Evolutionary conservation across 2,113 vertebrate genomes (phyloP), one percentile per base, ranked within the genome.

Genomic region (Bos indicus): DNA sequence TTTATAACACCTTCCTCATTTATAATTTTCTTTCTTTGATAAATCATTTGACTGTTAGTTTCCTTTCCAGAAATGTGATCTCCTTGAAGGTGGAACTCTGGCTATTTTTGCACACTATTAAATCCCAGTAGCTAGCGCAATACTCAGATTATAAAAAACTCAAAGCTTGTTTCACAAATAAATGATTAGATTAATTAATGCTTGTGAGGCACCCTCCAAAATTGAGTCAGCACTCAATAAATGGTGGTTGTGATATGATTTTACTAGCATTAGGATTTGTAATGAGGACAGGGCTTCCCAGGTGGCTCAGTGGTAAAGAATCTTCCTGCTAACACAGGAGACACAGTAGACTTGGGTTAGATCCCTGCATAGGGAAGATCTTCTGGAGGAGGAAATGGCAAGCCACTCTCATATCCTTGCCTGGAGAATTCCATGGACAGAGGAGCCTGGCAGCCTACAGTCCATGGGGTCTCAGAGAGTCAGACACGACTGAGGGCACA

Each of bases 181-280:
- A 80, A 77, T 87, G 36, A 82, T 54, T 94, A 82, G 43, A 82
- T 54, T 95, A 82, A 89, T 67, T 54, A 92, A 46, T 87, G 46
- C 67, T 93, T 91, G 23, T 84, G 62, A 95, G 82, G 60, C 2
- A 57, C 23, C 33, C 30, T 64, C 26, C 3, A 84, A 91, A 60
- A 33, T 7, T 30, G 28, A 62, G 60, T 62, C 60, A 62, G 60
- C 60, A 83, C 36, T 88, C 74, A 78, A 19, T 78, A 62, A 83
- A 36, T n/a, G 36, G 28, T 54, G 6, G 23, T 11, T 80, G 48
- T 71, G 54, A 60, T 26, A 43, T 14, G 71, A 36, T 48, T n/a
- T 88, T 48, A 40, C 13, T 84, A 21, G 56, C 80, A 78, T 43
- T 62, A 51, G 78, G 87, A 54, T 92, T 94, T 43, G 59, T 15